Percentiles rank a stretch among this genome's conserved stretches.
Evolutionary conservation across 2,797 vertebrate species (phyloP).

Genomic region (Enteromius mattozi): DNA sequence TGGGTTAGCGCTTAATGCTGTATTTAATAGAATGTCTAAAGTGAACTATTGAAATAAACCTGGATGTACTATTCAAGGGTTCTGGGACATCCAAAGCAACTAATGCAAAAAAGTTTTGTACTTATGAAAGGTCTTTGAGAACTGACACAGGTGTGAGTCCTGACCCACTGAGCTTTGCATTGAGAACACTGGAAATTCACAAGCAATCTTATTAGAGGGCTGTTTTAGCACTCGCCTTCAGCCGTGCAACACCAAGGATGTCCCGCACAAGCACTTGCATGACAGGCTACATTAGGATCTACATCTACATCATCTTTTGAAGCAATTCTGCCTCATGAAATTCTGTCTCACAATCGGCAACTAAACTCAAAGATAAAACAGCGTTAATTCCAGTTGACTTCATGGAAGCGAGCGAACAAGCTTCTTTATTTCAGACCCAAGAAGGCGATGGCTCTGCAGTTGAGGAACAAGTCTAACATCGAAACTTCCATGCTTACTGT

Average conservation of each 20-base stretch:
- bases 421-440: not conserved
- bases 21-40: not conserved
- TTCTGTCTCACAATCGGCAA: not conserved
- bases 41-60: not conserved
- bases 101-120: no score
- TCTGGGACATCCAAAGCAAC: no score
- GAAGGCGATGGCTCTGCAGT: not conserved
- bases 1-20: not conserved
- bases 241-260: not conserved
- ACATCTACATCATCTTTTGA: conserved; percentile 19
- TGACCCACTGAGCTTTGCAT: not conserved
- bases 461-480: conserved; percentile 23
- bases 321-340: conserved; percentile 17
- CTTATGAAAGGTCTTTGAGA: not conserved
- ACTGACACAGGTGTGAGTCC: not conserved
- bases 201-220: conserved; percentile 1
- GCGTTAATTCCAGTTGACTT: conserved; percentile 21
- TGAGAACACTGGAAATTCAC: conserved; percentile 3
- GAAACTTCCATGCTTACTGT: conserved; percentile 20
- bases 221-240: conserved; percentile 9
- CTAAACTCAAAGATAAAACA: conserved; percentile 12
- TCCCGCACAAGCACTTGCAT: not conserved
- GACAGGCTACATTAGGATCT: conserved; percentile 24
- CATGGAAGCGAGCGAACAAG: not conserved
- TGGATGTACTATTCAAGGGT: not conserved